Percentiles rank a stretch among this genome's conserved stretches.
Evolutionary conservation across 2,888 invertebrate genomes (phyloP).

Genomic region (Tetanocera ferruginea): DNA sequence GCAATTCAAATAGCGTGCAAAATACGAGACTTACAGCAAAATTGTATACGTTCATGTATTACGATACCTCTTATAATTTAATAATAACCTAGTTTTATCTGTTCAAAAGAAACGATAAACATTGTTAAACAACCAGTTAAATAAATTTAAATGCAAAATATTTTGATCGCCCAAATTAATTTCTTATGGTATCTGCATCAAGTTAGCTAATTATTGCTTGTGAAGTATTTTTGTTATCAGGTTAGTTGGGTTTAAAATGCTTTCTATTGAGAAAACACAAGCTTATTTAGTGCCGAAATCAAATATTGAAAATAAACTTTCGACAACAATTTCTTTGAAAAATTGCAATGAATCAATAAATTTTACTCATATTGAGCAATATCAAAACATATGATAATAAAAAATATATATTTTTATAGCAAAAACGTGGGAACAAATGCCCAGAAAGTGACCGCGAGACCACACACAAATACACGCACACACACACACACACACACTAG

Average conservation of each 20-base stretch:
- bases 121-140: no score
- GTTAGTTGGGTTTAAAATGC: background rate
- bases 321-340: conserved; percentile 1
- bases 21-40: no score
- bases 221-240: background rate
- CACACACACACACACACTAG: background rate
- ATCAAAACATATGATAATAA: no score
- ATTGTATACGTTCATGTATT: no score
- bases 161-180: no score
- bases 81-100: no score
- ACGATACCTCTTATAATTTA: no score
- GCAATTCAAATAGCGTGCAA: no score
- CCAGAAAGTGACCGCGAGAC: background rate
- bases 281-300: background rate
- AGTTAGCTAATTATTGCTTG: background rate
- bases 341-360: background rate
- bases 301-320: background rate
- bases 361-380: no score
- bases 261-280: background rate
- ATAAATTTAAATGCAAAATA: no score
- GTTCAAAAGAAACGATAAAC: no score
- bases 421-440: conserved; percentile 26
- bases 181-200: no score
- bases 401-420: background rate
- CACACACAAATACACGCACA: background rate